Percentiles rank a stretch among this genome's conserved stretches.
Conservation (phyloP, 2,888 invertebrate genomes). For the Stenotaenia linearis region DNA sequence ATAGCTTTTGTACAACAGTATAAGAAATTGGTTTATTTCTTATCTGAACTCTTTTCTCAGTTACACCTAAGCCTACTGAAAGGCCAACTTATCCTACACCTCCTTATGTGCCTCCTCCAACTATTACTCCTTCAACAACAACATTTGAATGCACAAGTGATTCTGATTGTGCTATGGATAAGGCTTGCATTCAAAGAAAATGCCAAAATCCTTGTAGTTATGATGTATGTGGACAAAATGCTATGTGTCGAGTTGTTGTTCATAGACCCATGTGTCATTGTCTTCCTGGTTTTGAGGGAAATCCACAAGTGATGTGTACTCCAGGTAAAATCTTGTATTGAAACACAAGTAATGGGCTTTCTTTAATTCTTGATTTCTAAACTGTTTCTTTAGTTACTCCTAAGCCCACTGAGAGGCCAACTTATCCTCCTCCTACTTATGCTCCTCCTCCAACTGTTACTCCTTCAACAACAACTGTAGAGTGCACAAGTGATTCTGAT, state of each 20-base stretch:
- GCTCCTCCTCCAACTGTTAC: slow-evolving; percentile 12
- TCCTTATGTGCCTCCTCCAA: slow-evolving; percentile 19
- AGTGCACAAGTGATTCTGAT: slow-evolving; percentile 48
- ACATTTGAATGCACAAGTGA: slow-evolving; percentile 67
- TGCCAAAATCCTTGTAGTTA: slow-evolving; percentile 77
- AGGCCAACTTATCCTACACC: not conserved
- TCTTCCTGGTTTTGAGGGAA: slow-evolving; percentile 40
- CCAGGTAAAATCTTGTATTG: slow-evolving; percentile 32
- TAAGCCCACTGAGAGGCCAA: not conserved
- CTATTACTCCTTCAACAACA: slow-evolving; percentile 30
- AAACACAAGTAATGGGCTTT: too few relatives aligned
- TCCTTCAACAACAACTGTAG: slow-evolving; percentile 22
- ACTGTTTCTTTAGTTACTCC: not conserved
- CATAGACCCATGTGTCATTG: slow-evolving; percentile 82
- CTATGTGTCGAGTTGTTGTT: slow-evolving; percentile 79
- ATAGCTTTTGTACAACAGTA: too few relatives aligned
- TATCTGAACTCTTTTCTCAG: not conserved
- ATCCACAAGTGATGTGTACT: slow-evolving; percentile 39
- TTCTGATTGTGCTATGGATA: slow-evolving; percentile 76
- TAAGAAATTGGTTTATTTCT: not conserved
- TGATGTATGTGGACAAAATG: slow-evolving; percentile 70
- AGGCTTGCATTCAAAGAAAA: slow-evolving; percentile 73
- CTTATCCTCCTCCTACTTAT: not conserved
- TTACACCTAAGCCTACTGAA: not conserved
- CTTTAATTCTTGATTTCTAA: not conserved